Evolutionary conservation across 92 coral and sea anemone genomes (phyloP).

Genomic region (Epizoanthus rinbou): DNA sequence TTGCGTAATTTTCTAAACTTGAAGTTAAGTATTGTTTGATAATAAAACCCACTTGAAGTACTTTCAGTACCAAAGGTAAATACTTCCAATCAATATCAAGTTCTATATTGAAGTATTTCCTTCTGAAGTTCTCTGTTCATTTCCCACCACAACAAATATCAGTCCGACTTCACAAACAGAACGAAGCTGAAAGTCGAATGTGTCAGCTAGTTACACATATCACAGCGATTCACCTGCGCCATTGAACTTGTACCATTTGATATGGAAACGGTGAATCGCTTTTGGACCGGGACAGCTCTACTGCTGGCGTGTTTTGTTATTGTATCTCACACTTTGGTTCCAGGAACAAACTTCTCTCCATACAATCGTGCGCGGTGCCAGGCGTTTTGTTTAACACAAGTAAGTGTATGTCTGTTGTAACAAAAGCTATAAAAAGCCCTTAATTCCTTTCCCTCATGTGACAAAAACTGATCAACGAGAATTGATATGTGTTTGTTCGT

Average conservation of each 20-base stretch:
- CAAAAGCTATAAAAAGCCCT: too few relatives aligned
- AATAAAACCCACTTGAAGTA: not conserved
- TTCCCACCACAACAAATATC: not conserved
- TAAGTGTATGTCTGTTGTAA: not conserved
- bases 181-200: not conserved
- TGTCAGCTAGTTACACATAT: not conserved
- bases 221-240: not conserved
- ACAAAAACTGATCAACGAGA: too few relatives aligned
- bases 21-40: not conserved
- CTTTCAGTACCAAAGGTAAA: not conserved
- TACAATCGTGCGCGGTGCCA: constrained; percentile 6
- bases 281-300: not conserved
- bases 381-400: constrained; percentile 5
- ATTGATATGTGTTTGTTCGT: too few relatives aligned
- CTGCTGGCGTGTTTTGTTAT: not conserved
- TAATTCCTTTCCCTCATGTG: too few relatives aligned
- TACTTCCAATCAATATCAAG: constrained; percentile 4
- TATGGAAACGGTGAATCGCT: not conserved
- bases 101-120: constrained; percentile 8
- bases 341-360: not conserved
- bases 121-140: not conserved
- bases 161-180: not conserved
- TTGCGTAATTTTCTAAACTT: constrained; percentile 3
- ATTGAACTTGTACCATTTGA: not conserved
- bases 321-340: not conserved